Evolutionary conservation across 2,888 invertebrate genomes (phyloP).

Genomic region (Scelioninae gen. 1): DNA sequence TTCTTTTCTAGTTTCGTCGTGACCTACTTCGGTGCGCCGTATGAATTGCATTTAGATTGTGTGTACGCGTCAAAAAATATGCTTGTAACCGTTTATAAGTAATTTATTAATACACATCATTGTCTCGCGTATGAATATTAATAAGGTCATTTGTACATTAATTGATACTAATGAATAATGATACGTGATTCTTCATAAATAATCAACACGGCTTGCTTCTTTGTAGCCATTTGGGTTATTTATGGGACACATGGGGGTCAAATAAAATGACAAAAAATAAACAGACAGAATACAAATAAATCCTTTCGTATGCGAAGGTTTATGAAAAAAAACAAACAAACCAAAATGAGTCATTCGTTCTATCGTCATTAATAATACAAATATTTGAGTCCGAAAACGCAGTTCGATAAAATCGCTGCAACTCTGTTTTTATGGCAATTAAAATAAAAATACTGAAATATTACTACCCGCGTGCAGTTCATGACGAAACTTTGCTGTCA

Average conservation of each 20-base stretch:
- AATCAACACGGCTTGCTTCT: too few relatives aligned
- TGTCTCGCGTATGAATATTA: constrained; percentile 15
- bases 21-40: constrained; percentile 43
- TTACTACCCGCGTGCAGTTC: constrained; percentile 22
- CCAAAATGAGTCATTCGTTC: background rate
- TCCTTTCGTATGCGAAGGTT: too few relatives aligned
- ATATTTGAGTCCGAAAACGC: constrained; percentile 20
- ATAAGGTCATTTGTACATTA: background rate
- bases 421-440: constrained; percentile 35
- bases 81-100: constrained; percentile 12
- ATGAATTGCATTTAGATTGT: constrained; percentile 30
- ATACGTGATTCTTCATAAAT: constrained; percentile 14
- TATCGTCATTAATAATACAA: constrained; percentile 2
- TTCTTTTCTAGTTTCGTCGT: constrained; percentile 57
- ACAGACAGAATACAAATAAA: too few relatives aligned
- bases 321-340: background rate
- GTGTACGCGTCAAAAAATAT: constrained; percentile 1
- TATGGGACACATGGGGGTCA: too few relatives aligned
- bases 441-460: constrained; percentile 30
- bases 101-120: constrained; percentile 33
- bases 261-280: too few relatives aligned
- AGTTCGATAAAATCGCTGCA: constrained; percentile 34
- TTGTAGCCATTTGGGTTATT: too few relatives aligned
- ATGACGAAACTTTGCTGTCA: constrained; percentile 54
- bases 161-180: constrained; percentile 33